phyloP scores from a whole-genome alignment of 2,797 vertebrate genomes.

The Paguma larvata region DNA sequence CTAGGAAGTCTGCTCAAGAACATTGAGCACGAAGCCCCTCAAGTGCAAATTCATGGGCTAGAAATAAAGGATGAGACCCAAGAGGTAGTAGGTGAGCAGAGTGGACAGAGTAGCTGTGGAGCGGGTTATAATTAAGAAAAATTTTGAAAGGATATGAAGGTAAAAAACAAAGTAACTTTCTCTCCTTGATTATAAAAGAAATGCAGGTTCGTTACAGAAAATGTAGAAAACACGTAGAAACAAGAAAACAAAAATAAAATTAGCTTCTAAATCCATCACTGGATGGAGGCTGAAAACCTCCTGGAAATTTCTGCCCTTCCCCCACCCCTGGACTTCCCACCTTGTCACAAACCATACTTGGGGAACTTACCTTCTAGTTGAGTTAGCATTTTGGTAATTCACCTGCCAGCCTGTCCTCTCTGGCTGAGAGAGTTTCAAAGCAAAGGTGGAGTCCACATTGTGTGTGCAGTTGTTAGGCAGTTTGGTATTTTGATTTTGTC shows the following conservation, averaged over 20 bases:
- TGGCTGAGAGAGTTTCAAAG: not conserved
- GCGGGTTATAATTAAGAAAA: not conserved
- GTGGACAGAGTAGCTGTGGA: not conserved
- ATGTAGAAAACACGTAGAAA: not conserved
- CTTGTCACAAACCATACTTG: not conserved
- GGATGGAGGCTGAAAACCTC: not conserved
- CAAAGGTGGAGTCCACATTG: not conserved
- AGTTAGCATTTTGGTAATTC: not conserved
- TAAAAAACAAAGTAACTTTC: not conserved
- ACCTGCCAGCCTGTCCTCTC: not conserved
- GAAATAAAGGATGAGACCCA: not conserved
- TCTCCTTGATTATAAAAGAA: not conserved
- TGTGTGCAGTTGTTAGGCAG: not conserved
- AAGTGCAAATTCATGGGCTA: not conserved
- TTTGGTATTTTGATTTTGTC: not conserved
- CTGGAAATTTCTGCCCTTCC: not conserved
- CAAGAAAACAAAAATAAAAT: not conserved
- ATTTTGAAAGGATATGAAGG: not conserved
- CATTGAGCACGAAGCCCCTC: not conserved
- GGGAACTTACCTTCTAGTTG: not conserved
- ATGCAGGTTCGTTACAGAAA: slow-evolving; percentile 2
- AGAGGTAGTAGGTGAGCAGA: not conserved
- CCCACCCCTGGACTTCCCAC: not conserved
- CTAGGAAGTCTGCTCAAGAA: not conserved
- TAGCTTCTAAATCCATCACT: not conserved